A percentile compares a stretch with the other conserved stretches of the same genome.
These are phyloP conservation scores for Drosophila rufa DNA, from an alignment of 1,140 invertebrate genomes.

Conservation along the genomic window DNA sequence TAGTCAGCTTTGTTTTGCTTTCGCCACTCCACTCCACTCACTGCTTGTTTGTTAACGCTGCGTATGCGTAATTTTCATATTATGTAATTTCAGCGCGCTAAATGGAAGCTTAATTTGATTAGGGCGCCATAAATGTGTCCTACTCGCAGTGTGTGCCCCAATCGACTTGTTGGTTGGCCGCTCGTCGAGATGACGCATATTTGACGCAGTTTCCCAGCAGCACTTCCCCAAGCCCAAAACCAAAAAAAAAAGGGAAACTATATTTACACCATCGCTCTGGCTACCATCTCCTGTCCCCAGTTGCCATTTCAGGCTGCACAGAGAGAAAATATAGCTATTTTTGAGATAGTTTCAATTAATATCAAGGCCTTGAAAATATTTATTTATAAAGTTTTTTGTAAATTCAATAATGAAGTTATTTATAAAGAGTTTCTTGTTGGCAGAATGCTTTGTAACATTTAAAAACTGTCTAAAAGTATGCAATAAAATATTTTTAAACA, in stretches of 20 bases:
- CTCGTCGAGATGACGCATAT: slow-evolving; percentile 60
- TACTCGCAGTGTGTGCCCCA: slow-evolving; percentile 33
- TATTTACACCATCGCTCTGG: slow-evolving; percentile 31
- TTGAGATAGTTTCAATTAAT: background rate
- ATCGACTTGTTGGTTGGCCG: slow-evolving; percentile 41
- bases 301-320: slow-evolving; percentile 14
- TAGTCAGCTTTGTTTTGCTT: slow-evolving; percentile 62
- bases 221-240: slow-evolving; percentile 3
- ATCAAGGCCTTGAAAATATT: background rate
- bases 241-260: slow-evolving; percentile 28
- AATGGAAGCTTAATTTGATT: slow-evolving; percentile 81
- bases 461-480: background rate
- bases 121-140: slow-evolving; percentile 72
- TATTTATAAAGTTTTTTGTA: no score
- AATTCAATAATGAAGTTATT: no score
- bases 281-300: slow-evolving; percentile 6
- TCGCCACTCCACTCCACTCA: slow-evolving; percentile 24
- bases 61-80: slow-evolving; percentile 81
- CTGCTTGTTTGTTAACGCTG: slow-evolving; percentile 53
- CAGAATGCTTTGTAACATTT: no score
- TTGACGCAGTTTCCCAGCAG: slow-evolving; percentile 58
- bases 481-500: background rate
- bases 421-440: no score
- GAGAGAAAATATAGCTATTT: background rate
- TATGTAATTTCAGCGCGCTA: slow-evolving; percentile 76